Evolutionary conservation across 2,888 invertebrate genomes (phyloP).

Genomic region (Drosophila neutralis): DNA sequence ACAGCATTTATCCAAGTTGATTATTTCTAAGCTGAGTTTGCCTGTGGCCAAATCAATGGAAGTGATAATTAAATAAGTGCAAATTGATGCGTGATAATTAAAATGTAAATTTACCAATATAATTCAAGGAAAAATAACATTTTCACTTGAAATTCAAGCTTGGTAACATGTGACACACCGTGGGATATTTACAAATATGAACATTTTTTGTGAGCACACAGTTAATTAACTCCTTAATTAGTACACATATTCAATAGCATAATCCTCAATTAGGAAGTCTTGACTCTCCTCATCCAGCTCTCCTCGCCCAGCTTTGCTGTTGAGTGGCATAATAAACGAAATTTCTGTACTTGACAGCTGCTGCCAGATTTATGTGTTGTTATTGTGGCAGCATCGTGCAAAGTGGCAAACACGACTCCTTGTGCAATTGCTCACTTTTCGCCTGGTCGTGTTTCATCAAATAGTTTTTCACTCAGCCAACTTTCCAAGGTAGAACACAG

Average conservation of each 20-base stretch:
- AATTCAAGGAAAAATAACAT: background rate
- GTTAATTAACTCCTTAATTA: background rate
- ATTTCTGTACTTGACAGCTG: constrained; percentile 69
- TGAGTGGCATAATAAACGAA: constrained; percentile 45
- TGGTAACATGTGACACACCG: background rate
- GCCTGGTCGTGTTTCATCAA: constrained; percentile 57
- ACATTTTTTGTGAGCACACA: background rate
- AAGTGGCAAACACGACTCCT: constrained; percentile 25
- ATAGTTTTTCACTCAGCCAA: constrained; percentile 38
- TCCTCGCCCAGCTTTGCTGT: background rate
- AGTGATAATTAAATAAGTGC: constrained; percentile 65
- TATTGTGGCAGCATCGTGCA: constrained; percentile 48
- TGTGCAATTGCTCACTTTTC: constrained; percentile 27
- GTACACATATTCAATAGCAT: background rate
- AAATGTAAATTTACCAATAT: background rate
- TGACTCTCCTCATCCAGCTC: background rate
- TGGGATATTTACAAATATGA: background rate
- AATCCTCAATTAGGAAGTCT: background rate
- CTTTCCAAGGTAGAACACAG: constrained; percentile 22
- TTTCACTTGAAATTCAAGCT: background rate
- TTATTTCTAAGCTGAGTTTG: constrained; percentile 21
- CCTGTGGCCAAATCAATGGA: constrained; percentile 31
- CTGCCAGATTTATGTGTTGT: constrained; percentile 68
- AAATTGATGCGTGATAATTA: constrained; percentile 4
- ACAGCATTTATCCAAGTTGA: constrained; percentile 18